These are phyloP conservation scores for Drosophila sp. DNA, from an alignment of 1,140 invertebrate genomes.

Conservation along the genomic window DNA sequence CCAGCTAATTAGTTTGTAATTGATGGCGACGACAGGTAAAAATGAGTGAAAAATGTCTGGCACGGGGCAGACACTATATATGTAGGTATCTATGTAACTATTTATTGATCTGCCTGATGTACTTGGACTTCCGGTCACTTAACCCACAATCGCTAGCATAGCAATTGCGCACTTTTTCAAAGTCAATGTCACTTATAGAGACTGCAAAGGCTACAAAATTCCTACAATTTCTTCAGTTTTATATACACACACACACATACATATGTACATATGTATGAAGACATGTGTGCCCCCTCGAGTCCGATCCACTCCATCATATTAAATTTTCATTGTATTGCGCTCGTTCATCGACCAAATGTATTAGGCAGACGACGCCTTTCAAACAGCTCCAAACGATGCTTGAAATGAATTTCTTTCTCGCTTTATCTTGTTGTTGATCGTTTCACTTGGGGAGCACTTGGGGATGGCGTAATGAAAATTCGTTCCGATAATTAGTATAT, in stretches of 20 bases:
- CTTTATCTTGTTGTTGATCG: conserved; percentile 54
- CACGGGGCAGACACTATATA: conserved; percentile 13
- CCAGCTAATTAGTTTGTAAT: conserved; percentile 72
- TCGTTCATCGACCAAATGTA: conserved; percentile 62
- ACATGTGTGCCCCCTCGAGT: neutral
- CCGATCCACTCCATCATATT: neutral
- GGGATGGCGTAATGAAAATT: conserved; percentile 66
- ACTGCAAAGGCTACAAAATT: conserved; percentile 41
- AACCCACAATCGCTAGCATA: conserved; percentile 2
- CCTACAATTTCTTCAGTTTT: conserved; percentile 48
- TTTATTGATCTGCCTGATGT: conserved; percentile 9
- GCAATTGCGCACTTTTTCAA: conserved; percentile 50
- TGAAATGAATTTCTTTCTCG: conserved; percentile 69
- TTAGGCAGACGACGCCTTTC: conserved; percentile 48
- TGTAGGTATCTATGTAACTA: neutral
- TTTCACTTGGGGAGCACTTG: conserved; percentile 46
- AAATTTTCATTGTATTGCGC: conserved; percentile 22
- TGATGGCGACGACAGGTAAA: conserved; percentile 50
- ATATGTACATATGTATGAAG: neutral
- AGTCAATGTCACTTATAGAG: conserved; percentile 72
- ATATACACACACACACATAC: conserved; percentile 14
- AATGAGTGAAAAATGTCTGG: conserved; percentile 34
- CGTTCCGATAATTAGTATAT: conserved; percentile 77
- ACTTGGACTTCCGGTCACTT: conserved; percentile 39
- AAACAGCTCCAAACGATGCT: conserved; percentile 57